Conservation (phyloP, 2,888 invertebrate species). For the Diabrotica balteata region DNA sequence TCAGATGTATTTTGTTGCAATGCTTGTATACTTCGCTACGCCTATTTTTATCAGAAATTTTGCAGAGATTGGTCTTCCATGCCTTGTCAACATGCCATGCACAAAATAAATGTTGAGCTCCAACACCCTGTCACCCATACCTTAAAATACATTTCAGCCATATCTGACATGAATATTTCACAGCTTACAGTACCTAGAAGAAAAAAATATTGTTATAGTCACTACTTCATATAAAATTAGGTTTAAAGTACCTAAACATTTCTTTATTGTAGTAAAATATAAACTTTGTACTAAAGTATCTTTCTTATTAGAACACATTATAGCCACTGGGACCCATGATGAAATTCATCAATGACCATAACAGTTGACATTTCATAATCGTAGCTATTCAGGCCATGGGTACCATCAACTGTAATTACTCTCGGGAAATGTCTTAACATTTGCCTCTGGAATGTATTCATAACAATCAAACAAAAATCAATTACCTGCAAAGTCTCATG, state of each 20-base stretch:
- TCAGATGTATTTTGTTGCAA: no score
- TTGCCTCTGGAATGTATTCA: no score
- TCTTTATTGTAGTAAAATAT: slow-evolving; percentile 8
- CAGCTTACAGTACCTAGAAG: background rate
- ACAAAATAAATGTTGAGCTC: background rate
- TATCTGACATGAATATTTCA: background rate
- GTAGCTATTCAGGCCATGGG: slow-evolving; percentile 33
- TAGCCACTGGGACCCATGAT: slow-evolving; percentile 34
- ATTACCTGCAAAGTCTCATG: no score
- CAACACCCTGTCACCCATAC: background rate
- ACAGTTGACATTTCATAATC: slow-evolving; percentile 38
- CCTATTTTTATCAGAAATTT: background rate
- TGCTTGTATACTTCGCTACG: background rate
- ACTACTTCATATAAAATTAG: background rate
- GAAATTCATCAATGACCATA: slow-evolving; percentile 38
- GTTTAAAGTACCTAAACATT: background rate
- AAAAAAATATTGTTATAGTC: background rate
- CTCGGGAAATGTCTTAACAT: no score
- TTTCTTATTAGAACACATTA: slow-evolving; percentile 22
- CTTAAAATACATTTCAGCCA: background rate
- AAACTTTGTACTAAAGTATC: slow-evolving; percentile 1
- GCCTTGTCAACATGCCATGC: slow-evolving; percentile 3
- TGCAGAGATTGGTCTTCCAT: background rate
- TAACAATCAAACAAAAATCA: no score
- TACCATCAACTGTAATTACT: slow-evolving; percentile 18